Evolutionary conservation across 2,888 invertebrate genomes (phyloP).

Genomic region (Pinctada fucata): DNA sequence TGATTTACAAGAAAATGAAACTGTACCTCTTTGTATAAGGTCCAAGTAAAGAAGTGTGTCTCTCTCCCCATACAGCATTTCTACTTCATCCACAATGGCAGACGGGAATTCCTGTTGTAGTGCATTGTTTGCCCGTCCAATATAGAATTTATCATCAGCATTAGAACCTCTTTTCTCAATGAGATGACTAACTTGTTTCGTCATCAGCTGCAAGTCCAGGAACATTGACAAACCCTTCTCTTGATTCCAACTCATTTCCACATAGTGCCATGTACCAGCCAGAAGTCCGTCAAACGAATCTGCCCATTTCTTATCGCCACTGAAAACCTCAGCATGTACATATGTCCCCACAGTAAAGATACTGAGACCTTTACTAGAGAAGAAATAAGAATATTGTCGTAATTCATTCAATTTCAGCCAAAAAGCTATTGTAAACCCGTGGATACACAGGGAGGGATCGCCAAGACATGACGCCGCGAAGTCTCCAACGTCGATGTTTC

Average conservation of each 20-base stretch:
- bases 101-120: constrained; percentile 52
- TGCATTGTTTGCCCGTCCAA: constrained; percentile 61
- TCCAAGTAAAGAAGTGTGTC: constrained; percentile 63
- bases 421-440: constrained; percentile 68
- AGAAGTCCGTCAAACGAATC: constrained; percentile 49
- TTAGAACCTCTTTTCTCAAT: constrained; percentile 30
- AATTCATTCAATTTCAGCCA: constrained; percentile 68
- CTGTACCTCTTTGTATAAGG: constrained; percentile 63
- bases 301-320: constrained; percentile 56
- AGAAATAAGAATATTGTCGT: constrained; percentile 52
- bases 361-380: constrained; percentile 66
- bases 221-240: constrained; percentile 63
- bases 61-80: constrained; percentile 68
- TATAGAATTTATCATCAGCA: constrained; percentile 56
- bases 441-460: constrained; percentile 63
- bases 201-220: constrained; percentile 60
- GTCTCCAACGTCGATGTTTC: constrained; percentile 66
- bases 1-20: too few species aligned
- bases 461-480: constrained; percentile 67
- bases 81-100: constrained; percentile 70
- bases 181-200: constrained; percentile 44
- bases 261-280: constrained; percentile 69
- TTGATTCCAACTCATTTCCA: constrained; percentile 71
- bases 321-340: constrained; percentile 58
- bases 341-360: constrained; percentile 57